phyloP scores from a whole-genome alignment of 37 sponge, comb jelly and placozoan genomes.

The Aphrocallistes beatrix region DNA sequence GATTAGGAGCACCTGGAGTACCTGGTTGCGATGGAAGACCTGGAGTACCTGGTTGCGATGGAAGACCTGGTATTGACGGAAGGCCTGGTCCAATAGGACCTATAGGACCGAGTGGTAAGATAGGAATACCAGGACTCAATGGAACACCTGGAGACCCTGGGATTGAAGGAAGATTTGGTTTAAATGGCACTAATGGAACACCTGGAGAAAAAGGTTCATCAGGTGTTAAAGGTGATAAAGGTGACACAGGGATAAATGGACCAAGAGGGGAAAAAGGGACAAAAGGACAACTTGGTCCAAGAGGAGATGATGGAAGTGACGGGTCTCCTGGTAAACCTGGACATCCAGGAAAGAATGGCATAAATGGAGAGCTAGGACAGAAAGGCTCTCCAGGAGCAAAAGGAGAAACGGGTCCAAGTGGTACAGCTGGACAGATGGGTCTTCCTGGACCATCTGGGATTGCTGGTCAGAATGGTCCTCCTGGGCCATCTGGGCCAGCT shows the following conservation, averaged over 20 bases:
- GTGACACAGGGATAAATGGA: background rate
- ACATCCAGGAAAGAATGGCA: background rate
- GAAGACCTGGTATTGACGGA: background rate
- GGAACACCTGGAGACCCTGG: too few relatives aligned
- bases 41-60: too few relatives aligned
- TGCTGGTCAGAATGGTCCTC: background rate
- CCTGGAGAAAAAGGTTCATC: background rate
- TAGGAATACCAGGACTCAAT: background rate
- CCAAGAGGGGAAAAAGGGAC: background rate
- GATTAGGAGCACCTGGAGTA: background rate
- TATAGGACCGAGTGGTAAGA: background rate
- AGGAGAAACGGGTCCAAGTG: too few relatives aligned
- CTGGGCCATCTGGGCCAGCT: background rate
- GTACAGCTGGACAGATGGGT: too few relatives aligned
- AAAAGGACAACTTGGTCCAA: background rate
- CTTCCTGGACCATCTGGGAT: too few relatives aligned
- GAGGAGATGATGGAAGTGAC: background rate
- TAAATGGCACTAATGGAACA: background rate
- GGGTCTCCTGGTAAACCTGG: background rate
- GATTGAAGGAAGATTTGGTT: too few relatives aligned
- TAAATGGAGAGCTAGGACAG: background rate
- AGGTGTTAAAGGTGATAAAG: background rate
- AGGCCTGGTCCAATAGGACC: background rate
- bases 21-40: background rate
- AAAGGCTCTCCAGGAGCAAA: too few relatives aligned